phyloP scores from a whole-genome alignment of 2,113 vertebrate species.

The Chrysemys picta region DNA sequence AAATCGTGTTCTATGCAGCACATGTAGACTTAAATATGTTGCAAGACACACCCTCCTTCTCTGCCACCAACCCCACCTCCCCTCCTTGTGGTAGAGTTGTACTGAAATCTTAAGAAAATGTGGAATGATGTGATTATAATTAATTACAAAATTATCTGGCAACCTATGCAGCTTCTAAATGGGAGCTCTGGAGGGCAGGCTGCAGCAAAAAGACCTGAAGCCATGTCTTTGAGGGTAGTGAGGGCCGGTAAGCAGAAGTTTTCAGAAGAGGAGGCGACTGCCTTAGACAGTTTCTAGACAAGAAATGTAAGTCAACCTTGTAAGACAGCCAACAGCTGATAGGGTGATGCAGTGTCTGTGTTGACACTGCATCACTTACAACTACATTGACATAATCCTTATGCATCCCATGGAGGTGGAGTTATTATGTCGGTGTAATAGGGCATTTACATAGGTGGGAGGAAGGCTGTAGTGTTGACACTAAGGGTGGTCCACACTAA shows the following conservation, averaged over 20 bases:
- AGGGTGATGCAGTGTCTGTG: too few species aligned
- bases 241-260: not conserved
- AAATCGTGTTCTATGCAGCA: not conserved
- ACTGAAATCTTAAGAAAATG: not conserved
- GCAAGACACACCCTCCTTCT: not conserved
- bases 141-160: fast-evolving
- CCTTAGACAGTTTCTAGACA: not conserved
- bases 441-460: too few species aligned
- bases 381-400: too few species aligned
- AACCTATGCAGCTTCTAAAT: not conserved
- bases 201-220: not conserved
- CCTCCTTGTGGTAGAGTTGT: not conserved
- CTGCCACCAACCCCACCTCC: not conserved
- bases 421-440: too few species aligned
- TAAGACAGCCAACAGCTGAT: too few species aligned
- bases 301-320: too few species aligned
- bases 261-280: not conserved
- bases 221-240: not conserved
- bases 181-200: not conserved
- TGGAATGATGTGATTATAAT: not conserved
- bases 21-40: not conserved
- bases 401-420: too few species aligned
- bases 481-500: too few species aligned
- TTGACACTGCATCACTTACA: too few species aligned
- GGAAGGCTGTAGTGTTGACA: too few species aligned